These are phyloP conservation scores for Drosophila pseudotakahashii DNA, from an alignment of 2,888 invertebrate genomes.

Conservation along the genomic window DNA sequence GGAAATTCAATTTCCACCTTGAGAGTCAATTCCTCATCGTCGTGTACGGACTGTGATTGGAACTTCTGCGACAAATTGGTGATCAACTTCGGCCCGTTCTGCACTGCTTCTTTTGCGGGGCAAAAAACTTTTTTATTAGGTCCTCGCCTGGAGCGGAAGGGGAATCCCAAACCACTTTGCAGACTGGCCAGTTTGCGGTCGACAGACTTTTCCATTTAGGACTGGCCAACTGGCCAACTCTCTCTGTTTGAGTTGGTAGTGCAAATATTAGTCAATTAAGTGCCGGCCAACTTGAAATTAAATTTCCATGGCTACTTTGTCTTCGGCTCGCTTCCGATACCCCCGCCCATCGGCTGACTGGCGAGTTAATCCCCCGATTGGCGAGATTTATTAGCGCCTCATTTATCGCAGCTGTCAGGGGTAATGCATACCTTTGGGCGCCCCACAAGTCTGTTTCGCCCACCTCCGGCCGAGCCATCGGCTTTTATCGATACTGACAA, in stretches of 20 bases:
- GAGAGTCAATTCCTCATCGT: slow-evolving; percentile 12
- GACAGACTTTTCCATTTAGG: slow-evolving; percentile 3
- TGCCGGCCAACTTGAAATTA: slow-evolving; percentile 25
- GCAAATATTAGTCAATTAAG: slow-evolving; percentile 43
- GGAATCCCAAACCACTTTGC: slow-evolving; percentile 8
- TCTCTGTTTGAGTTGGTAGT: slow-evolving; percentile 19
- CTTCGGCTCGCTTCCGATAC: not conserved
- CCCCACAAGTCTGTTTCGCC: slow-evolving; percentile 14
- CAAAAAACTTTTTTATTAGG: slow-evolving; percentile 20
- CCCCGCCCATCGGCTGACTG: not conserved
- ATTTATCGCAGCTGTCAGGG: slow-evolving; percentile 58
- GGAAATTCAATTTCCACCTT: slow-evolving; percentile 46
- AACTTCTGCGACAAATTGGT: slow-evolving; percentile 43
- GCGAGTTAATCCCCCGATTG: slow-evolving; percentile 28
- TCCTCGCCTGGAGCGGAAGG: not conserved
- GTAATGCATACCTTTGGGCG: slow-evolving; percentile 59
- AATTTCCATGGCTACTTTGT: slow-evolving; percentile 21
- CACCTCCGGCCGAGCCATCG: slow-evolving; percentile 23
- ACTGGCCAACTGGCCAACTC: not conserved
- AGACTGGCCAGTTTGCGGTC: slow-evolving; percentile 13
- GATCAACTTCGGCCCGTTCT: not conserved
- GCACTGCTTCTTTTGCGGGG: slow-evolving; percentile 3
- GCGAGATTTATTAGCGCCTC: slow-evolving; percentile 59
- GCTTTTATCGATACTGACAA: slow-evolving; percentile 58
- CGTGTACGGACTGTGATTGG: slow-evolving; percentile 17